Evolutionary conservation across 2,797 vertebrate species (phyloP).

Genomic region (Schizothorax lantsangensis): DNA sequence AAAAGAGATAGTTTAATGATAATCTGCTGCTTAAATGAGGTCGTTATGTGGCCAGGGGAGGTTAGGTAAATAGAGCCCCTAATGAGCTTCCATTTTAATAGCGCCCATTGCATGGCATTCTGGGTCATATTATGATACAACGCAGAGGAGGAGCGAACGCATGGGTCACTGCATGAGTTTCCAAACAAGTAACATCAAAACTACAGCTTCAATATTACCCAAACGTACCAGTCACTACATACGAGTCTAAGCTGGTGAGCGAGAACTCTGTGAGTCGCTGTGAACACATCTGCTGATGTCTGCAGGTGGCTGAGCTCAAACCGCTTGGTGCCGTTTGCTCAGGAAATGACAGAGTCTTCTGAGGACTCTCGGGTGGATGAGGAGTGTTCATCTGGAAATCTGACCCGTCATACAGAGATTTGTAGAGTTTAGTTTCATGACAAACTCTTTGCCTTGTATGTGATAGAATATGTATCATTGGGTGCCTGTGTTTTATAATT

Average conservation of each 20-base stretch:
- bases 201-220: slow-evolving; percentile 60
- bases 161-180: slow-evolving; percentile 61
- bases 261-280: not conserved
- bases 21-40: slow-evolving; percentile 58
- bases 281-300: slow-evolving; percentile 32
- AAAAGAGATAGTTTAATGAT: slow-evolving; percentile 69
- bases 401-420: not conserved
- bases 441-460: not conserved
- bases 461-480: not conserved
- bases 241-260: not conserved
- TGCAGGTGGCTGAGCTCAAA: not conserved
- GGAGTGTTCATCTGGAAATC: not conserved
- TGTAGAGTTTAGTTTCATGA: not conserved
- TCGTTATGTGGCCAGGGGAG: slow-evolving; percentile 66
- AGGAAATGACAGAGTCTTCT: slow-evolving; percentile 10
- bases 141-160: slow-evolving; percentile 25
- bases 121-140: slow-evolving; percentile 43
- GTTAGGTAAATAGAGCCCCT: slow-evolving; percentile 62
- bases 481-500: not conserved
- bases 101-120: slow-evolving; percentile 20
- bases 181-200: slow-evolving; percentile 60
- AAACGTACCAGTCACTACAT: not conserved
- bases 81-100: slow-evolving; percentile 57
- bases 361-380: not conserved
- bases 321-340: not conserved